Conservation (phyloP, 92 coral and sea anemone genomes). For the Zoanthus gigantus region DNA sequence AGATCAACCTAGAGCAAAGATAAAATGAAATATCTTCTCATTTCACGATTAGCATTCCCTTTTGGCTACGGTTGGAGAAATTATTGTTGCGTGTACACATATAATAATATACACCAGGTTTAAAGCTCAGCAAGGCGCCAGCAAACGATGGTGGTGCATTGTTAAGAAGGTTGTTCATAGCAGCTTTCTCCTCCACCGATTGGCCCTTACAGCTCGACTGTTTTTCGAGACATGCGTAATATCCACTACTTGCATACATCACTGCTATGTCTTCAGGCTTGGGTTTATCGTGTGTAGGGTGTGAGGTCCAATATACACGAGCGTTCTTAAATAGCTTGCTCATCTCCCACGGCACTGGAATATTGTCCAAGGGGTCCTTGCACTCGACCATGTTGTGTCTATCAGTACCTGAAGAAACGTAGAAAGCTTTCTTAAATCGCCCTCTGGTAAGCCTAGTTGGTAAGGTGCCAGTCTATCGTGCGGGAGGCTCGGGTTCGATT, state of each 20-base stretch:
- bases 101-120: constrained; percentile 79
- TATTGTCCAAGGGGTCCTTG: constrained; percentile 75
- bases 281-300: constrained; percentile 57
- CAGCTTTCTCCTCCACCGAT: constrained; percentile 64
- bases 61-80: constrained; percentile 98
- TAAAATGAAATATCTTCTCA: constrained; percentile 9
- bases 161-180: constrained; percentile 79
- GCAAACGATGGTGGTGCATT: constrained; percentile 94
- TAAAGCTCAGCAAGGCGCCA: constrained; percentile 83
- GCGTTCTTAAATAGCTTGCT: constrained; percentile 74
- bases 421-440: not conserved
- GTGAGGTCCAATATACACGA: constrained; percentile 74
- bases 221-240: constrained; percentile 51
- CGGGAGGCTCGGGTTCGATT: too few species aligned
- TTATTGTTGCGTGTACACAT: constrained; percentile 94
- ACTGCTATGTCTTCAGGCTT: constrained; percentile 79
- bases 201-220: constrained; percentile 18
- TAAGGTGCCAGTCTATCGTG: too few species aligned
- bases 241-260: constrained; percentile 83
- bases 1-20: not conserved
- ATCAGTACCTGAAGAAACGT: constrained; percentile 75
- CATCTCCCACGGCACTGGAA: constrained; percentile 76
- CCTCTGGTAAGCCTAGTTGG: too few species aligned
- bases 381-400: constrained; percentile 91
- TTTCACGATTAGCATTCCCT: constrained; percentile 79